phyloP scores from a whole-genome alignment of 2,113 vertebrate species.

The Nibea coibor region DNA sequence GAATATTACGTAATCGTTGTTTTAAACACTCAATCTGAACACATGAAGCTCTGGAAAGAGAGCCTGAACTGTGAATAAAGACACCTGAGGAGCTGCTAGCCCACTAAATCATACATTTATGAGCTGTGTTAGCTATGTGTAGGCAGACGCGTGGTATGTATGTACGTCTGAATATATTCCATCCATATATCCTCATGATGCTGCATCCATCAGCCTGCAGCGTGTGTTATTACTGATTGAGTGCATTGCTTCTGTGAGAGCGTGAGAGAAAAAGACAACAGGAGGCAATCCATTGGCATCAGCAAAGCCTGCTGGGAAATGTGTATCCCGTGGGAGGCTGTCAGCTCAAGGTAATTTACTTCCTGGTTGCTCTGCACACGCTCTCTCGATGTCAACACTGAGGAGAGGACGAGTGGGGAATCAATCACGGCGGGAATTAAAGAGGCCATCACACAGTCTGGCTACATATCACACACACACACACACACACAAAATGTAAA shows the following conservation, averaged over 20 bases:
- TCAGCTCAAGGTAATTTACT: constrained; percentile 73
- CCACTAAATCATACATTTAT: constrained; percentile 30
- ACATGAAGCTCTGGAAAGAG: neutral
- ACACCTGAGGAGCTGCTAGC: neutral
- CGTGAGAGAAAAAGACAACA: constrained; percentile 30
- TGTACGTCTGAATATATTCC: constrained; percentile 27
- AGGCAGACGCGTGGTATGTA: constrained; percentile 2
- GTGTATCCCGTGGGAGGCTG: constrained; percentile 55
- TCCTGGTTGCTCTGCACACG: constrained; percentile 66
- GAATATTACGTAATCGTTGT: neutral
- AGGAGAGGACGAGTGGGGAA: constrained; percentile 54
- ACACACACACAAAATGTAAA: neutral
- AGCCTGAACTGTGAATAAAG: neutral
- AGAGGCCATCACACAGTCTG: constrained; percentile 30
- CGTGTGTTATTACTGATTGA: neutral
- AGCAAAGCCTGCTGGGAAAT: constrained; percentile 59
- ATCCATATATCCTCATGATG: constrained; percentile 4
- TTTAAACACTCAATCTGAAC: neutral
- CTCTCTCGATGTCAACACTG: constrained; percentile 28
- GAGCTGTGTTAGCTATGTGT: neutral
- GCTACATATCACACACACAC: neutral
- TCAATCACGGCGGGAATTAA: constrained; percentile 69
- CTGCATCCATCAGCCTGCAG: neutral
- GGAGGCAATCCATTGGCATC: constrained; percentile 34
- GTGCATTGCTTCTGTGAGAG: neutral